A percentile compares a stretch with the other conserved stretches of the same genome.
phyloP scores from a whole-genome alignment of 1,140 invertebrate species.

The Leptinotarsa texana region DNA sequence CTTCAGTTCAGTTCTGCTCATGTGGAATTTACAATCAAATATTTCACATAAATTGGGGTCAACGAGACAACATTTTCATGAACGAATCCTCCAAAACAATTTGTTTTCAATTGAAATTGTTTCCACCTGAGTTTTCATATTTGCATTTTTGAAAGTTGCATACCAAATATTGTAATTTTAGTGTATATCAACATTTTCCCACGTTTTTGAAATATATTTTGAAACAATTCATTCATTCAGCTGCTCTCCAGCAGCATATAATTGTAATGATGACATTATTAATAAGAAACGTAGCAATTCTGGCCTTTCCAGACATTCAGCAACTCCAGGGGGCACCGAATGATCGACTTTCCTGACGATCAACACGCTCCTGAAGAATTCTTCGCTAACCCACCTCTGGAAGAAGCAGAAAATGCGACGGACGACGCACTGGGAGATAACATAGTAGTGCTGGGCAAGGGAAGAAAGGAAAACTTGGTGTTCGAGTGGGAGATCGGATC shows the following conservation, averaged over 20 bases:
- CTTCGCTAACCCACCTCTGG: constrained; percentile 24
- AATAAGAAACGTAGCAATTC: constrained; percentile 63
- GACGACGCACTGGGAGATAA: constrained; percentile 36
- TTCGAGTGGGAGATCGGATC: constrained; percentile 81
- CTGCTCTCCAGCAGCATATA: no score
- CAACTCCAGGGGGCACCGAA: constrained; percentile 64
- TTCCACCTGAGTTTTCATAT: no score
- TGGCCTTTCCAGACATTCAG: constrained; percentile 73
- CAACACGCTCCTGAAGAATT: constrained; percentile 17
- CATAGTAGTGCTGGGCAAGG: constrained; percentile 56
- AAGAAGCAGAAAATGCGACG: constrained; percentile 22
- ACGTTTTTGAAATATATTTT: not conserved
- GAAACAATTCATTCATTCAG: no score
- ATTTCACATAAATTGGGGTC: no score
- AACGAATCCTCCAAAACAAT: not conserved
- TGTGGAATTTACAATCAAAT: no score
- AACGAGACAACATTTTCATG: not conserved
- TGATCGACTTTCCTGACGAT: constrained; percentile 52
- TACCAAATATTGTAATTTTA: no score
- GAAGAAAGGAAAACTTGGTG: constrained; percentile 59
- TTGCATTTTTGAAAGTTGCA: no score
- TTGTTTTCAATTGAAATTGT: not conserved
- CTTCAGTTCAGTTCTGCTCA: no score
- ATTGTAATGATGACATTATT: constrained; percentile 32
- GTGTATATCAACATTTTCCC: no score